phyloP scores from a whole-genome alignment of 2,797 vertebrate species.

The Discoglossus pictus region DNA sequence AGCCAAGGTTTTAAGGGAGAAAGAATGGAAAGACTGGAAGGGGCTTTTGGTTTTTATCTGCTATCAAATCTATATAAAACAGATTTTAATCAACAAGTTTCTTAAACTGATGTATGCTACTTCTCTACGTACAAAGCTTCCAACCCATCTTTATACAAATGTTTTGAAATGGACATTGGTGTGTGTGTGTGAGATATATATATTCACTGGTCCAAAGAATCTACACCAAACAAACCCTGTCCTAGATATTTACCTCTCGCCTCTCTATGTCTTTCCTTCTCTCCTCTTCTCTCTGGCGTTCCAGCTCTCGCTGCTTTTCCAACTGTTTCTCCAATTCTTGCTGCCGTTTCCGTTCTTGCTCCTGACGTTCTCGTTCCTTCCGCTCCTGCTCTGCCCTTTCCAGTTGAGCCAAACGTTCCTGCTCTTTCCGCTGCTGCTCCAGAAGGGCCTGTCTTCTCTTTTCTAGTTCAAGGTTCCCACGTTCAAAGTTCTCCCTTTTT shows the following conservation, averaged over 20 bases:
- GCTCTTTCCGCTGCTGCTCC: constrained; percentile 95
- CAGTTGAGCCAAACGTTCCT: constrained; percentile 87
- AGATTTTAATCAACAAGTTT: no score
- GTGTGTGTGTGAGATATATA: no score
- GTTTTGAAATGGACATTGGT: no score
- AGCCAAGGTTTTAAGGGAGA: no score
- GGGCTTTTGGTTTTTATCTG: no score
- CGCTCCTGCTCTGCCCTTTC: constrained; percentile 91
- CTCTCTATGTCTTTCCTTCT: constrained; percentile 92
- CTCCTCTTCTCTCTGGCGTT: constrained; percentile 92
- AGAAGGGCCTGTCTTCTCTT: constrained; percentile 89
- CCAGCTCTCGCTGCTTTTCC: constrained; percentile 90
- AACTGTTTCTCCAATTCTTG: constrained; percentile 90
- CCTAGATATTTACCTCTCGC: constrained; percentile 78
- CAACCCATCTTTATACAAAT: no score
- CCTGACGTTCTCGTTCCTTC: constrained; percentile 88
- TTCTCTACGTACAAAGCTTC: no score
- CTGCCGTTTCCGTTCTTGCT: constrained; percentile 91
- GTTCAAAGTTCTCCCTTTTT: constrained; percentile 96
- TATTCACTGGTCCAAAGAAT: no score
- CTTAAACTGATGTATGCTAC: no score
- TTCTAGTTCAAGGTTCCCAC: constrained; percentile 94
- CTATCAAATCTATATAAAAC: no score
- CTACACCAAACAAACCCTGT: neutral
- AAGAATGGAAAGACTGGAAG: no score